Evolutionary conservation across 1,140 invertebrate species (phyloP).

Genomic region (Hyposmocoma kahamanoa): DNA sequence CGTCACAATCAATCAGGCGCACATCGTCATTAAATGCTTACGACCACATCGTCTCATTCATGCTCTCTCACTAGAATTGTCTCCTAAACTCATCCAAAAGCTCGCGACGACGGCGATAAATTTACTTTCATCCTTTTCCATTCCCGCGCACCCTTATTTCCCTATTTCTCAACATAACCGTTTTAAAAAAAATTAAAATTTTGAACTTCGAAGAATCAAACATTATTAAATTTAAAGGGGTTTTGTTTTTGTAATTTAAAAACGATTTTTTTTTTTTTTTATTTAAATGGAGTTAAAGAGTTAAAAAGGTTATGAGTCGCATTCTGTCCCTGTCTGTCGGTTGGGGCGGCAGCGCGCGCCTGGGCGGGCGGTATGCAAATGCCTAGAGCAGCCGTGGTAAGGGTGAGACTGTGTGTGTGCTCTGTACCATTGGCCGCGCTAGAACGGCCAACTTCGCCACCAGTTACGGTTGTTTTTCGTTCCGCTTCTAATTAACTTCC

Average conservation of each 20-base stretch:
- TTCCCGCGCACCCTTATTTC: conserved; percentile 12
- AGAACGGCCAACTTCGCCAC: conserved; percentile 71
- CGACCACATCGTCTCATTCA: conserved; percentile 49
- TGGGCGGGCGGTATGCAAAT: conserved; percentile 73
- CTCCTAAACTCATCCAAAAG: conserved; percentile 44
- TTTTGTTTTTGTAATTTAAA: no score
- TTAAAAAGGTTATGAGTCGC: conserved; percentile 12
- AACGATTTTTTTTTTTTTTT: no score
- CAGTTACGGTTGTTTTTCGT: conserved; percentile 73
- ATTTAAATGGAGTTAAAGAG: background rate
- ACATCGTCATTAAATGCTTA: conserved; percentile 41
- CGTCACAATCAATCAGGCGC: conserved; percentile 40
- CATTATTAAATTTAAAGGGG: no score
- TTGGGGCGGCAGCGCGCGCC: conserved; percentile 65
- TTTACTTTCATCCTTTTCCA: conserved; percentile 67
- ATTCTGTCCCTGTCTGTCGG: conserved; percentile 61
- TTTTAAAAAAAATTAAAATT: conserved; percentile 12
- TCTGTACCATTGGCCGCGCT: conserved; percentile 68
- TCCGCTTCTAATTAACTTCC: conserved; percentile 71
- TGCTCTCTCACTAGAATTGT: conserved; percentile 47
- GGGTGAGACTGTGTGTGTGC: conserved; percentile 56
- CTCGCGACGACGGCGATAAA: conserved; percentile 58
- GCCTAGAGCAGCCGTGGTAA: conserved; percentile 43
- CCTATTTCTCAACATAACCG: background rate
- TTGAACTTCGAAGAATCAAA: conserved; percentile 32